Conservation (phyloP, 2,113 vertebrate species). For the Nettapus auritus region DNA sequence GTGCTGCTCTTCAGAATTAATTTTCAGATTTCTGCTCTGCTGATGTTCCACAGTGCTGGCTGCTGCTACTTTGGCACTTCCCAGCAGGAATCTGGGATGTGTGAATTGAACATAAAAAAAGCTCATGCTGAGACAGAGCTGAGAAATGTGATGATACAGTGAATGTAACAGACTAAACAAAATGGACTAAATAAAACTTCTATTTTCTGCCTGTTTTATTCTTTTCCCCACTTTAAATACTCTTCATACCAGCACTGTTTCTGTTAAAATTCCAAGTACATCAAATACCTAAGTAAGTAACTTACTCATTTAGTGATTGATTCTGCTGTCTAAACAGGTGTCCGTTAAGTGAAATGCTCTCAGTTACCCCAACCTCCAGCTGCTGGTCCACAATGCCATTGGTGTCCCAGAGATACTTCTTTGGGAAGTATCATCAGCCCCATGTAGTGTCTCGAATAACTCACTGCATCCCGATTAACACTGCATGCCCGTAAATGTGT, state of each 20-base stretch:
- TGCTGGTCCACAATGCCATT: not conserved
- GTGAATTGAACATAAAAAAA: slow-evolving; percentile 1
- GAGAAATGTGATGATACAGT: not conserved
- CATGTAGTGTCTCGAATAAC: not conserved
- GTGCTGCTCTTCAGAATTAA: not conserved
- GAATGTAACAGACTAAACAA: not conserved
- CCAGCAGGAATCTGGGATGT: not conserved
- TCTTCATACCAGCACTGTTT: not conserved
- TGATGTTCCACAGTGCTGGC: not conserved
- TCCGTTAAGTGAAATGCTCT: not conserved
- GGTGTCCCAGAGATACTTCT: not conserved
- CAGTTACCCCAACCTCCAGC: not conserved
- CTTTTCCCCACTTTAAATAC: not conserved
- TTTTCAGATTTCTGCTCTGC: not conserved
- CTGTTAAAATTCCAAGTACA: not conserved
- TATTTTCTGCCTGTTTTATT: not conserved
- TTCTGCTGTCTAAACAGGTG: not conserved
- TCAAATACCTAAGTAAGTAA: not conserved
- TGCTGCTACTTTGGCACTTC: not conserved
- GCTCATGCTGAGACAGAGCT: not conserved
- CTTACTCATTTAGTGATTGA: not conserved
- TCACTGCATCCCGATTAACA: not conserved
- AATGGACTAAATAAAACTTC: not conserved
- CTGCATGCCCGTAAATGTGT: not conserved
- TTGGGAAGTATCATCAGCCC: not conserved